Conservation (phyloP, 2,888 invertebrate genomes). For the Halocaridina rubra region DNA sequence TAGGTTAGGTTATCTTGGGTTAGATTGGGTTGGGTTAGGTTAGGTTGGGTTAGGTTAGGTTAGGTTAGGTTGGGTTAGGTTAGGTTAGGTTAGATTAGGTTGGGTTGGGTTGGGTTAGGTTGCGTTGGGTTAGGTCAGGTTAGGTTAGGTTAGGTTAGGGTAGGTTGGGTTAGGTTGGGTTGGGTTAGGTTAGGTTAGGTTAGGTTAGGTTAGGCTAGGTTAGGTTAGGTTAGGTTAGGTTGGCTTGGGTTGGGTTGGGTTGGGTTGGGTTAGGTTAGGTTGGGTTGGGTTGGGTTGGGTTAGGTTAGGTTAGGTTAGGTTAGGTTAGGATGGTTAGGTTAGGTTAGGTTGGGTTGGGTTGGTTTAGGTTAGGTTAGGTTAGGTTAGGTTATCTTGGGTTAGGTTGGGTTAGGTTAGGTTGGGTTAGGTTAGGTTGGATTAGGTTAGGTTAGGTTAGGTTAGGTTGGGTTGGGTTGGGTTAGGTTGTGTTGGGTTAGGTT, state of each 20-base stretch:
- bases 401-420: neutral
- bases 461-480: too few species aligned
- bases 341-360: too few species aligned
- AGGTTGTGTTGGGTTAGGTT: too few species aligned
- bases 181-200: conserved; percentile 11
- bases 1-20: too few species aligned
- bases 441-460: conserved; percentile 15
- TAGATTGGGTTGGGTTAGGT: neutral
- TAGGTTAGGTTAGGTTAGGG: neutral
- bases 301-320: conserved; percentile 1
- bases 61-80: neutral
- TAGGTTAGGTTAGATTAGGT: neutral
- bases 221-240: neutral
- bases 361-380: too few species aligned
- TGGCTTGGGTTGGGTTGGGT: neutral
- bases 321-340: too few species aligned
- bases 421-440: neutral
- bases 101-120: conserved; percentile 1
- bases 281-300: neutral
- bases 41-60: conserved; percentile 1
- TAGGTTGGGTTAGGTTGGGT: neutral
- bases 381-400: too few species aligned
- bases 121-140: neutral
- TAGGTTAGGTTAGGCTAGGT: too few species aligned
- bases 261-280: neutral